These are phyloP conservation scores for Apodemia zela DNA, from an alignment of 2,888 invertebrate genomes.

Conservation along the genomic window DNA sequence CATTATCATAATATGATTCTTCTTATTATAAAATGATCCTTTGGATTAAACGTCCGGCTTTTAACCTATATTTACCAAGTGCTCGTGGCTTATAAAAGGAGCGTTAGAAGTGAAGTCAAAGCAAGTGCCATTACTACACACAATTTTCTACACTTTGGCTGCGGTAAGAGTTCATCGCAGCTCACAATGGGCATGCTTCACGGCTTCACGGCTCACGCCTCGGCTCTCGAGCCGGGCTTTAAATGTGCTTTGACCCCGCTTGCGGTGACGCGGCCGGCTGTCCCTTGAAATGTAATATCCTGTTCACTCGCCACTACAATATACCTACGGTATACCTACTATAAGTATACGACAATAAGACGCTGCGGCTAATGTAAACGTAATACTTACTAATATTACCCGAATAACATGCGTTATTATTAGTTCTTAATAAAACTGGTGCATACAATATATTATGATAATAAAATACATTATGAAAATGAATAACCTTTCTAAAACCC, in stretches of 20 bases:
- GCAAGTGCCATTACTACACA: neutral
- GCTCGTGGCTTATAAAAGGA: neutral
- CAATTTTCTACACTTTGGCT: conserved; percentile 11
- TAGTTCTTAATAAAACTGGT: no score
- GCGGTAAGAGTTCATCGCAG: conserved; percentile 19
- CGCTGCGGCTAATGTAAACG: no score
- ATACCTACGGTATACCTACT: no score
- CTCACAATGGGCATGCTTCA: conserved; percentile 20
- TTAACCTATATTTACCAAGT: conserved; percentile 2
- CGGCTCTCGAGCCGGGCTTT: conserved; percentile 10
- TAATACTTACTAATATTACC: neutral
- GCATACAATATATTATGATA: no score
- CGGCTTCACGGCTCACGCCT: conserved; percentile 19
- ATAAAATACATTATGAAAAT: no score
- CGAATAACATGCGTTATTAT: neutral
- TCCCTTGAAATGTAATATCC: conserved; percentile 7
- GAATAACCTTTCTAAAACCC: no score
- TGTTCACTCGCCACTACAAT: neutral
- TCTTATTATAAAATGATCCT: no score
- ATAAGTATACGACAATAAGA: no score
- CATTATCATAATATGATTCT: no score
- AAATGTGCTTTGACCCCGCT: conserved; percentile 22
- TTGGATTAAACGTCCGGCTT: neutral
- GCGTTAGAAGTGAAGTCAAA: neutral
- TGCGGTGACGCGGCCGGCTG: neutral